These are phyloP conservation scores for Tringa solitaria DNA, from an alignment of 2,113 vertebrate genomes.

Conservation along the genomic window DNA sequence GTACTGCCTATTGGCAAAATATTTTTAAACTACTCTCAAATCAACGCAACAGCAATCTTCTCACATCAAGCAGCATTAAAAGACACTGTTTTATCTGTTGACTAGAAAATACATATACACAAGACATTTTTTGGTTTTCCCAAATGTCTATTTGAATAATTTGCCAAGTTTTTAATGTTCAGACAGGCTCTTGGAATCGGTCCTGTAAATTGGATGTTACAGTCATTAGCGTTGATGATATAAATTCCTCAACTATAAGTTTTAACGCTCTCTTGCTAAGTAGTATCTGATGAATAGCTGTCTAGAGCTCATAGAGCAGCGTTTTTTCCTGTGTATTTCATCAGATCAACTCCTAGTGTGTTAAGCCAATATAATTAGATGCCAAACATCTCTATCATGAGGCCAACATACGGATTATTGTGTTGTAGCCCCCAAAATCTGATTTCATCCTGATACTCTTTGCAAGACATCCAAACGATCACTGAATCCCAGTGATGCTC, in stretches of 20 bases:
- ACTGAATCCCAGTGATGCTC: rapidly evolving
- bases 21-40: not conserved
- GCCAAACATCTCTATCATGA: not conserved
- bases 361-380: not conserved
- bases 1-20: not conserved
- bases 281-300: not conserved
- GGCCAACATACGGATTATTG: rapidly evolving
- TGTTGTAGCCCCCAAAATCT: rapidly evolving
- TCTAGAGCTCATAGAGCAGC: not conserved
- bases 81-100: not conserved
- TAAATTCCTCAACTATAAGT: not conserved
- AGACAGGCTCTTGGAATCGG: not conserved
- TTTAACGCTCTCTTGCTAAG: not conserved
- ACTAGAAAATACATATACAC: not conserved
- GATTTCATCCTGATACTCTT: rapidly evolving
- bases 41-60: not conserved
- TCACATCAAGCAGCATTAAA: not conserved
- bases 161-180: not conserved
- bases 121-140: not conserved
- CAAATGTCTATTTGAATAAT: not conserved
- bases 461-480: rapidly evolving
- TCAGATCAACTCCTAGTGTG: not conserved
- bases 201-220: not conserved
- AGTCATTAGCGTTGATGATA: not conserved
- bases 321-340: not conserved